phyloP scores from a whole-genome alignment of 2,113 vertebrate genomes.

The Pionites leucogaster region DNA sequence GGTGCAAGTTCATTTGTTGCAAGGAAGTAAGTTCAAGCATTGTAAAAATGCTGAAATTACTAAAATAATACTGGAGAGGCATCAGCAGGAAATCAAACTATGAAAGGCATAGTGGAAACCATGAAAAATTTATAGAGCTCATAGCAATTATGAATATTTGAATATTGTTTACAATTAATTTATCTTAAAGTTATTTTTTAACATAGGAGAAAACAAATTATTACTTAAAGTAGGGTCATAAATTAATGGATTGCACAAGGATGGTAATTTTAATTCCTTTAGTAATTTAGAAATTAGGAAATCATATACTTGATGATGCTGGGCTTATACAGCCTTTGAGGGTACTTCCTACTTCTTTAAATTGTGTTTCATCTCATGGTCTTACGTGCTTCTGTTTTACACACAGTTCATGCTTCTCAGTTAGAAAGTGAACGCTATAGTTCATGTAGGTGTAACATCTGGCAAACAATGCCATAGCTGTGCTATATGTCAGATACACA shows the following conservation, averaged over 20 bases:
- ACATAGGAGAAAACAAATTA: neutral
- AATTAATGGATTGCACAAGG: neutral
- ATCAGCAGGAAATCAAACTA: neutral
- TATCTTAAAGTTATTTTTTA: neutral
- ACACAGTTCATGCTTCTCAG: neutral
- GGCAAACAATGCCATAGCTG: neutral
- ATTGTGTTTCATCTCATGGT: neutral
- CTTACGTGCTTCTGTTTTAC: neutral
- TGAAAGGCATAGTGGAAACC: neutral
- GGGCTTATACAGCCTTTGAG: neutral
- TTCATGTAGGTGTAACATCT: fast-evolving
- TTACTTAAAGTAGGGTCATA: neutral
- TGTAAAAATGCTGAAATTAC: neutral
- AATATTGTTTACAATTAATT: neutral
- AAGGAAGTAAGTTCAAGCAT: neutral
- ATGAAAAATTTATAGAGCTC: neutral
- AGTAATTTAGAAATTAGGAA: neutral
- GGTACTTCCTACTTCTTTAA: neutral
- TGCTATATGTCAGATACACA: neutral
- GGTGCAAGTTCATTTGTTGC: neutral
- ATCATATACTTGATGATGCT: neutral
- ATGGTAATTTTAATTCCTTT: neutral
- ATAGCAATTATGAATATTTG: neutral
- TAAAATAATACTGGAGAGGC: neutral
- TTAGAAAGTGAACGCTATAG: neutral